A percentile compares a stretch with the other conserved stretches of the same genome.
These are phyloP conservation scores for Parauchenoglanis ngamensis DNA, from an alignment of 2,797 vertebrate genomes.

Conservation along the genomic window DNA sequence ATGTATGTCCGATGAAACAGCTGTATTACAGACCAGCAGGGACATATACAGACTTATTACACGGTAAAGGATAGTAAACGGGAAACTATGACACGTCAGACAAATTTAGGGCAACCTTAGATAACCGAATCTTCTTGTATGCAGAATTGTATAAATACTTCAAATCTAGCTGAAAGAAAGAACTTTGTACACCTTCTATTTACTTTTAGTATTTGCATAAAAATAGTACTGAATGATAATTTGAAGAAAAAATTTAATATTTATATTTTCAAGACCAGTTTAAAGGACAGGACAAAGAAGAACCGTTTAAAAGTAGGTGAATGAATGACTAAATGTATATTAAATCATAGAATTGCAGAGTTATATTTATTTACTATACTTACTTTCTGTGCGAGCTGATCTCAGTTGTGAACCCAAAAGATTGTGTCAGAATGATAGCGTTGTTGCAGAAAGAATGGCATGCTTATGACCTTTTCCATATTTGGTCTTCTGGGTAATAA, in stretches of 20 bases:
- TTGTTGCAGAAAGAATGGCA: conserved; percentile 38
- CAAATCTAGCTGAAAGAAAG: not conserved
- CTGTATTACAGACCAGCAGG: not conserved
- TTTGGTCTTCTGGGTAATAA: conserved; percentile 62
- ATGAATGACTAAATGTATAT: not conserved
- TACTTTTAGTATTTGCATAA: not conserved
- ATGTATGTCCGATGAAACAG: not conserved
- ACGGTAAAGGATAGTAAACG: not conserved
- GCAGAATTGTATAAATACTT: not conserved
- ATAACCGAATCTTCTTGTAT: not conserved
- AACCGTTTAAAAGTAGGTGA: not conserved
- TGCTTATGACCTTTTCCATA: conserved; percentile 64
- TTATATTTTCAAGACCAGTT: not conserved
- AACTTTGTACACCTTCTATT: not conserved
- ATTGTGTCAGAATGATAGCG: conserved; percentile 6
- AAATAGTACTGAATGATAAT: not conserved
- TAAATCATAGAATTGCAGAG: not conserved
- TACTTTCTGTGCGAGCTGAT: not conserved
- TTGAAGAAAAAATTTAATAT: no score
- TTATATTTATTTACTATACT: not conserved
- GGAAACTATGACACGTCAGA: not conserved
- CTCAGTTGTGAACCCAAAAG: not conserved
- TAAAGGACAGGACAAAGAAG: not conserved
- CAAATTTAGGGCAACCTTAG: not conserved
- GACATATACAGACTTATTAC: not conserved